Evolutionary conservation across 2,888 invertebrate genomes (phyloP), one percentile per base, ranked within the genome.

Genomic region (Aleiodes alternator): DNA sequence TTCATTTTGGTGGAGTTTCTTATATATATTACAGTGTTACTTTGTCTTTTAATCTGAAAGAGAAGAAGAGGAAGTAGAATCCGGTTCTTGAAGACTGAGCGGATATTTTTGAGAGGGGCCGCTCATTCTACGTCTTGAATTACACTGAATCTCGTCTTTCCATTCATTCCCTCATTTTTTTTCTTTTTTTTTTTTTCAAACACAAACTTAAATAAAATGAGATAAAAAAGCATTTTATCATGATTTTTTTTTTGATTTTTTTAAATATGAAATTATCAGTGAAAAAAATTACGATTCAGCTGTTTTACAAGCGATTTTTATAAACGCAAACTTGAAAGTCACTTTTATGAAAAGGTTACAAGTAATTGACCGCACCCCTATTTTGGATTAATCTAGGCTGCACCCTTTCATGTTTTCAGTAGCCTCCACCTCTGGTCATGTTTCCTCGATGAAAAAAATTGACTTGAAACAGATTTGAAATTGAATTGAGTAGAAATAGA

Each of bases 351-450:
- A 43, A 23, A 43, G 43, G 64, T 69, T 61, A 66, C 73, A 69
- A 68, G 74, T 80, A 82, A 85, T 85, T 82, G 82, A 82, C 86
- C 87, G 82, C 87, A 82, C 87, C 87, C 84, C 78, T 48, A 16
- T n/a, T 78, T 51, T 59, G 69, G 76, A 80, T 85, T 86, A 23
- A 86, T 86, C 85, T 82, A 77, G 82, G 84, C 86, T 86, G 84
- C 86, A 85, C 85, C 86, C 87, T 84, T 81, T 76, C 56, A 66
- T 43, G 70, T 76, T 77, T 71, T 16, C 9, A 61, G 31, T 31
- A 43, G 61, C 76, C 76, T 72, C 78, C 71, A 71, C 23, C 23
- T 75, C 76, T 78, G 9, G 43, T 79, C 72, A 55, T 75, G 23
- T 34, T 70, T 71, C 16, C 23, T 53, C 43, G 64, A 56, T 64